A percentile compares a stretch with the other conserved stretches of the same genome.
Conservation (phyloP, 2,113 vertebrate genomes). For the Thalassarche chlororhynchos region DNA sequence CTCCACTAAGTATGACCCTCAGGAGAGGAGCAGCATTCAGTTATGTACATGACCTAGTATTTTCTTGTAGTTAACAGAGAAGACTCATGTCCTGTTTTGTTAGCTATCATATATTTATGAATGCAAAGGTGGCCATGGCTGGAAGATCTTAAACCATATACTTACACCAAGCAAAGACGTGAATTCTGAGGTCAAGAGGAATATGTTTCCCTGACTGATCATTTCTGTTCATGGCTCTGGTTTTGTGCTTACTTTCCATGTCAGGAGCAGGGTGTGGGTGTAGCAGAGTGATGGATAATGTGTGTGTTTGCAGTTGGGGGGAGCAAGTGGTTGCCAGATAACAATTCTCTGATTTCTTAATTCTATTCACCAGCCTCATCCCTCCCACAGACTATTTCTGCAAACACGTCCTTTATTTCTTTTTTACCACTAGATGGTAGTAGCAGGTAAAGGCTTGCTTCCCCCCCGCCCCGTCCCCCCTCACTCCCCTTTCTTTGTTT, state of each 20-base stretch:
- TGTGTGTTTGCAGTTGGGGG: neutral
- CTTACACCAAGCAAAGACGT: neutral
- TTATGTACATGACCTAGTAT: no score
- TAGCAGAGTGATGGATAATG: neutral
- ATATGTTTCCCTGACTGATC: neutral
- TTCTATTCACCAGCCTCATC: neutral
- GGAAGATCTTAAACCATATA: neutral
- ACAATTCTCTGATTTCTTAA: neutral
- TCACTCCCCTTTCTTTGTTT: conserved; percentile 35
- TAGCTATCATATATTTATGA: neutral
- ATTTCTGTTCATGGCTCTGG: neutral
- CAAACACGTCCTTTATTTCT: neutral
- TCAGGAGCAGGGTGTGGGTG: neutral
- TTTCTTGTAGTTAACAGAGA: neutral
- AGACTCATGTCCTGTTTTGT: neutral
- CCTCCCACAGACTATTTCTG: neutral
- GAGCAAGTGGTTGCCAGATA: neutral
- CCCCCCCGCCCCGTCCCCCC: no score
- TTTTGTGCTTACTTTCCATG: neutral
- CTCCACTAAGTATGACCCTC: neutral
- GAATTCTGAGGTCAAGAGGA: neutral
- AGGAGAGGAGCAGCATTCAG: neutral
- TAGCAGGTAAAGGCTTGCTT: conserved; percentile 64
- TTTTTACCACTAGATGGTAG: conserved; percentile 78
- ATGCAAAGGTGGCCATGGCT: neutral